Evolutionary conservation across 2,888 invertebrate genomes (phyloP), one percentile per base, ranked within the genome.

Genomic region (Drosophila neonasuta): DNA sequence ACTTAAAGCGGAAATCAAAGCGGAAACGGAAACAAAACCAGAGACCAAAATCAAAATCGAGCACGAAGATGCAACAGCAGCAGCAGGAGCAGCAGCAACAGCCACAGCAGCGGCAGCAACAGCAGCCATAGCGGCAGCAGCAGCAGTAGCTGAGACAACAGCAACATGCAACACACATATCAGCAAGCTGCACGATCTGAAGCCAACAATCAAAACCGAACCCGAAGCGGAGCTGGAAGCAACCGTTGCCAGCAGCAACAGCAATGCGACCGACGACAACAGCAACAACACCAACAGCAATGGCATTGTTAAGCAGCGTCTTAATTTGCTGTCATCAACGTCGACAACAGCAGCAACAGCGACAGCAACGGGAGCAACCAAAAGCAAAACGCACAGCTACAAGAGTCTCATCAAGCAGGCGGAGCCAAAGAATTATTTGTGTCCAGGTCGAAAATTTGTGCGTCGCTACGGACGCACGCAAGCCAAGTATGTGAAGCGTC

Each of bases 401-500:
- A 91, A 91, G 74, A 90, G 87, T 76, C 88, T 91, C 57, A 91
- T 91, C 44, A 91, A 90, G 65, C 91, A 90, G 76, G 84, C 90
- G 1, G 90, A 91, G 74, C 90, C 91, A 50, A 90, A 89, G 75
- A 87, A 89, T 17, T 91, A 91, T 62, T 76, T 91, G 17, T 91
- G 90, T 63, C 82, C 90, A 4, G 90, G 90, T 15, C 86, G 89
- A 29, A 88, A 86, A 30, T 86, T 88, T 29, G 81, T 86, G 46
- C 88, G 87, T 56, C 88, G 90, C 6, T 90, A 87, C 54, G 87
- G 89, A 11, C 88, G 89, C 41, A 73, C 87, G 0, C 84, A 86
- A 30, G 72, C 79, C 34, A 88, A 87, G 15, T 78, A 80, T 29
- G 66, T 77, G 4, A 89, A 86, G 55, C 86, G 89, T 8, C 87